phyloP scores from a whole-genome alignment of 2,888 invertebrate genomes.

The Petrolisthes manimaculis region DNA sequence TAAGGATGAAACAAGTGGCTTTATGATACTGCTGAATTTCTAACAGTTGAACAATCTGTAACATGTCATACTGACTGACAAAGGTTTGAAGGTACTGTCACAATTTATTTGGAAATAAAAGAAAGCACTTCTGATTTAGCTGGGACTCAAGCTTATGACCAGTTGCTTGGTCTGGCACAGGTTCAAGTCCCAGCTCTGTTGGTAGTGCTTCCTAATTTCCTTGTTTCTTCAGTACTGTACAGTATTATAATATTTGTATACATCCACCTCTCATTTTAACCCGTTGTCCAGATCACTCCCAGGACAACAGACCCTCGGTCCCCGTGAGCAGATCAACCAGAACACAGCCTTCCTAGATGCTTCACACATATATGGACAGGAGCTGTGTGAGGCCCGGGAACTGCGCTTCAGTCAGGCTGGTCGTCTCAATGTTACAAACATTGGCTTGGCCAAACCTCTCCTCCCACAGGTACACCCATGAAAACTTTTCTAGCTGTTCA shows the following conservation, averaged over 20 bases:
- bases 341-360: slow-evolving; percentile 91
- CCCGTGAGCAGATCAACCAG: slow-evolving; percentile 93
- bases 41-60: too few species aligned
- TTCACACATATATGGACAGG: slow-evolving; percentile 91
- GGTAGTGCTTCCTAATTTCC: background rate
- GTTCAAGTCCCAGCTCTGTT: background rate
- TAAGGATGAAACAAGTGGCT: too few species aligned
- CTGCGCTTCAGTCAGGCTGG: slow-evolving; percentile 83
- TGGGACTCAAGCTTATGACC: background rate
- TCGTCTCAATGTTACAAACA: slow-evolving; percentile 85
- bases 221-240: background rate
- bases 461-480: slow-evolving; percentile 74
- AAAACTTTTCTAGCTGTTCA: too few species aligned
- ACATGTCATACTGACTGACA: too few species aligned
- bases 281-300: slow-evolving; percentile 80
- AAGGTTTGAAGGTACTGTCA: too few species aligned
- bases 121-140: too few species aligned
- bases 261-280: background rate
- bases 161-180: background rate
- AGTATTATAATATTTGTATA: background rate
- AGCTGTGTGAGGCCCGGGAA: slow-evolving; percentile 82
- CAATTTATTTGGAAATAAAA: too few species aligned
- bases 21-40: too few species aligned
- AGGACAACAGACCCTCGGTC: slow-evolving; percentile 88
- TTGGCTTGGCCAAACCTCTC: slow-evolving; percentile 80